Percentiles rank a stretch among this genome's conserved stretches.
phyloP scores from a whole-genome alignment of 2,113 vertebrate genomes.

The Steatornis caripensis region DNA sequence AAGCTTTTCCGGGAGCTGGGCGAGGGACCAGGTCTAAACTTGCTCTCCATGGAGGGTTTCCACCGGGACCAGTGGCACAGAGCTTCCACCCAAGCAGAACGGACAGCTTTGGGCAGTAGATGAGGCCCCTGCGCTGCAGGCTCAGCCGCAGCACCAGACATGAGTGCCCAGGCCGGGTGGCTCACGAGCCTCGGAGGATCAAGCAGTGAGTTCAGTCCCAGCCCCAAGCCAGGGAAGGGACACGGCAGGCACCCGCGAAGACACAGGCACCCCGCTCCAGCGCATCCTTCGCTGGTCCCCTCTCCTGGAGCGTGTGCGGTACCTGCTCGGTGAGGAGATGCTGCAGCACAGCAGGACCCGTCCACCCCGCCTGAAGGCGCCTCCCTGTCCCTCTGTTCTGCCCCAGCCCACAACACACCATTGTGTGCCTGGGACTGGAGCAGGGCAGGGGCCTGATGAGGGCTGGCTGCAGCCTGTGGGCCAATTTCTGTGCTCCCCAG shows the following conservation, averaged over 20 bases:
- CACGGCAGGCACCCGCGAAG: rapidly evolving
- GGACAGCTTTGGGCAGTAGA: not conserved
- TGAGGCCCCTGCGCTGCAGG: rapidly evolving
- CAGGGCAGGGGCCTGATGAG: not conserved
- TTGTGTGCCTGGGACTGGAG: not conserved
- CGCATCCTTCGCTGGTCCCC: rapidly evolving
- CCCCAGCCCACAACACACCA: not conserved
- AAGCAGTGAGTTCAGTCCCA: not conserved
- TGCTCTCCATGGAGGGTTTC: not conserved
- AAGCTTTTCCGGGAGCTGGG: not conserved
- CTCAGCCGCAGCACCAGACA: not conserved
- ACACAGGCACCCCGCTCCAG: not conserved
- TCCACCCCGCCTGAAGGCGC: not conserved
- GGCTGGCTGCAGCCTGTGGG: not conserved
- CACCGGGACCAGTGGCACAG: rapidly evolving
- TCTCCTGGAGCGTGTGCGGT: rapidly evolving
- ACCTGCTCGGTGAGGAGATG: not conserved
- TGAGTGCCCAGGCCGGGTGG: rapidly evolving
- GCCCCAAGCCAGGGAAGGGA: not conserved
- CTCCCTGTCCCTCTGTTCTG: not conserved
- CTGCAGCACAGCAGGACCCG: not conserved
- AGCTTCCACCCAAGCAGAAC: not conserved
- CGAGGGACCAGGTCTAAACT: not conserved
- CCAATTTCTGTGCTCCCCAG: not conserved
- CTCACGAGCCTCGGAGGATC: not conserved